phyloP scores from a whole-genome alignment of 2,888 invertebrate species.

The Synergus itoensis region DNA sequence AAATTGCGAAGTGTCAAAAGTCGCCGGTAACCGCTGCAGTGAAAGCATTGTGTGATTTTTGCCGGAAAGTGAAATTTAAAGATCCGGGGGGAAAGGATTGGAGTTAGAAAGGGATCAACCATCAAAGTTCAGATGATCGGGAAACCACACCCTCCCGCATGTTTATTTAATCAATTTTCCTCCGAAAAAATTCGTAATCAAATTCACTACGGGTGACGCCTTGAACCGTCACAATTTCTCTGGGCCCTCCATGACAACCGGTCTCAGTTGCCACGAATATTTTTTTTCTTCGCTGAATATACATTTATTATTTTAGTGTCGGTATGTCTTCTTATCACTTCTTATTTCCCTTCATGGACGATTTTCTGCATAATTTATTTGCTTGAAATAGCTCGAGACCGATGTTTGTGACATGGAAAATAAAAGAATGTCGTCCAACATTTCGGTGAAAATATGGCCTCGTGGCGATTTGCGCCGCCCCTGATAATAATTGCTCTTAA shows the following conservation, averaged over 20 bases:
- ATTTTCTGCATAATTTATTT: background rate
- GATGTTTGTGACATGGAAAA: background rate
- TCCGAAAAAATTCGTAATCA: background rate
- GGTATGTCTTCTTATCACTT: background rate
- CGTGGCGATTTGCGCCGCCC: constrained; percentile 41
- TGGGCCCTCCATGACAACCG: constrained; percentile 5
- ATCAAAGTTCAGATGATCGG: background rate
- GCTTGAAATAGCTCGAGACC: background rate
- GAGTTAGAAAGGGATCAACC: background rate
- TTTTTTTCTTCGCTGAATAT: background rate
- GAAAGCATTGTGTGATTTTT: background rate
- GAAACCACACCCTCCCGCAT: background rate
- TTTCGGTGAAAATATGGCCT: constrained; percentile 37
- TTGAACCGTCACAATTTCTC: background rate
- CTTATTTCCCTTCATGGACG: background rate
- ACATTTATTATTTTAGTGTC: background rate
- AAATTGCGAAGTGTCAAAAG: background rate
- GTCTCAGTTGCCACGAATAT: background rate
- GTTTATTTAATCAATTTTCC: background rate
- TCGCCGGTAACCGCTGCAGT: background rate
- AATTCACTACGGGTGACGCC: background rate
- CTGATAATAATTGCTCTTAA: background rate
- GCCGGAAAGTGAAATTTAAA: background rate
- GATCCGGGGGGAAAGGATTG: background rate
- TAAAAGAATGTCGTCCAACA: background rate